phyloP scores from a whole-genome alignment of 2,113 vertebrate species.

The Eudorcas thomsonii region DNA sequence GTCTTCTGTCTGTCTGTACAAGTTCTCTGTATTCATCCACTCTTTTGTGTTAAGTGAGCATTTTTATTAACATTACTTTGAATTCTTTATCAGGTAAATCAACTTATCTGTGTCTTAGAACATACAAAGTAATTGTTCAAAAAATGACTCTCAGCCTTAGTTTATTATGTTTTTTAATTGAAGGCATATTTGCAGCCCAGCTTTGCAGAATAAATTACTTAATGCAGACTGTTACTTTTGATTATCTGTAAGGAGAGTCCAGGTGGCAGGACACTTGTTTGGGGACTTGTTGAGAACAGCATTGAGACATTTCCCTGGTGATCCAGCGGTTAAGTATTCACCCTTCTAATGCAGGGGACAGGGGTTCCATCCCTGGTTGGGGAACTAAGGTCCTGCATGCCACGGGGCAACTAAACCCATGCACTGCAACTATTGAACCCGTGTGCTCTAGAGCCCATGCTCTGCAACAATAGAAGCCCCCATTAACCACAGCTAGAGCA shows the following conservation, averaged over 20 bases:
- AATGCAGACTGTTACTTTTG: neutral
- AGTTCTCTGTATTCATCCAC: neutral
- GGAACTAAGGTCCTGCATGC: neutral
- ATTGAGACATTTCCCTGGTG: neutral
- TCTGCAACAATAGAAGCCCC: neutral
- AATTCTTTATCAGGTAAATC: neutral
- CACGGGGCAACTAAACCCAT: accelerated
- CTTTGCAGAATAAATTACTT: neutral
- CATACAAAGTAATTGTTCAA: neutral
- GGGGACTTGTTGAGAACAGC: neutral
- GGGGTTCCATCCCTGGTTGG: neutral
- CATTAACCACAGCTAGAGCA: neutral
- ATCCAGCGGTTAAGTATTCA: neutral
- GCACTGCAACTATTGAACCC: neutral
- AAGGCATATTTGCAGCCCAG: neutral
- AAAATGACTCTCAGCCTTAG: neutral
- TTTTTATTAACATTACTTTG: neutral
- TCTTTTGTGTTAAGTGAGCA: neutral
- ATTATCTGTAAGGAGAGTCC: neutral
- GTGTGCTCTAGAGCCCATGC: neutral
- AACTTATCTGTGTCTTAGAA: neutral
- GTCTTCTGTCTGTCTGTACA: neutral
- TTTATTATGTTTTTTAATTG: neutral
- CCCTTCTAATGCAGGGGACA: neutral
- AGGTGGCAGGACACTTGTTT: neutral